These are phyloP conservation scores for Eupithecia tripunctaria DNA, from an alignment of 2,888 invertebrate species.

Conservation along the genomic window DNA sequence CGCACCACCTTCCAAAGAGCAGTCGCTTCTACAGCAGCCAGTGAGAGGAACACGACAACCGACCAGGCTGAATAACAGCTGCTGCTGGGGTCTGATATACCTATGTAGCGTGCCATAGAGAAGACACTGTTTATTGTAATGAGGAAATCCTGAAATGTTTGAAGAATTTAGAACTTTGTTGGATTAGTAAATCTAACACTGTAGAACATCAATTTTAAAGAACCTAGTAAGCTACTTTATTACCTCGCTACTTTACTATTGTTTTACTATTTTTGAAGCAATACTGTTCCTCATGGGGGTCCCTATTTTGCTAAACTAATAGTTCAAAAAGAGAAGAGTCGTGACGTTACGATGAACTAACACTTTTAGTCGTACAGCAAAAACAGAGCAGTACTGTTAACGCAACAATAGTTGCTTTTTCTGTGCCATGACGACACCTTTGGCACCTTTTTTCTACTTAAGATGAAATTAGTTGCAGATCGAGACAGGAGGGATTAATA, in stretches of 20 bases:
- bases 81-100: conserved; percentile 57
- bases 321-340: too few species aligned
- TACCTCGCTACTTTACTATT: not conserved
- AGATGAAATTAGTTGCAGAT: too few species aligned
- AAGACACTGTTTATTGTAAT: conserved; percentile 57
- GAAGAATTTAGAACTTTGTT: not conserved
- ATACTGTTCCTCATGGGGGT: too few species aligned
- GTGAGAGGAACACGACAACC: conserved; percentile 50
- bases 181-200: too few species aligned
- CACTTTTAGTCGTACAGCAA: too few species aligned
- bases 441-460: too few species aligned
- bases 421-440: too few species aligned
- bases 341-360: too few species aligned
- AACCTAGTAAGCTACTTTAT: not conserved
- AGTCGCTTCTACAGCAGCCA: conserved; percentile 52
- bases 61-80: conserved; percentile 51
- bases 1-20: conserved; percentile 62
- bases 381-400: too few species aligned
- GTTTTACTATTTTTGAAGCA: not conserved
- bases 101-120: conserved; percentile 58
- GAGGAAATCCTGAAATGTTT: conserved; percentile 62
- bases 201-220: not conserved
- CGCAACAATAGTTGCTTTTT: too few species aligned
- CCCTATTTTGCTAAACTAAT: too few species aligned
- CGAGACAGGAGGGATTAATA: too few species aligned